Evolutionary conservation across 2,888 invertebrate species (phyloP), one percentile per base, ranked within the genome.

Genomic region (Euzophera pinguis): DNA sequence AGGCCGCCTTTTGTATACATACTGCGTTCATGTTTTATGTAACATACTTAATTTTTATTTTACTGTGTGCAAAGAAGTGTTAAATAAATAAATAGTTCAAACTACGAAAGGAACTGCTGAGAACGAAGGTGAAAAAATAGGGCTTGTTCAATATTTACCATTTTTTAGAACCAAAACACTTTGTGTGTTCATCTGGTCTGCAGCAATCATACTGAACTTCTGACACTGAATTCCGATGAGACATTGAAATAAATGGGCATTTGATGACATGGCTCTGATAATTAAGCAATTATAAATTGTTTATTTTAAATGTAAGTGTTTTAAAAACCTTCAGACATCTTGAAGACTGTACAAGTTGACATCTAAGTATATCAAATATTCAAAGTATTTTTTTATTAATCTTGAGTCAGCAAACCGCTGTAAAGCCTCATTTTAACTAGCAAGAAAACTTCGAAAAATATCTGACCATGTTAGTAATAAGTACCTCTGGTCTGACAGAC

Each of bases 121-220:
- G n/a, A n/a, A n/a, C n/a, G n/a, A n/a, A n/a, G n/a, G n/a, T n/a
- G n/a, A n/a, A n/a, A n/a, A n/a, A n/a, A n/a, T n/a, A n/a, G n/a
- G n/a, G n/a, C n/a, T n/a, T 48, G 10, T 29, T 12, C n/a, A 17
- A 12, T 14, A 41, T 85, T 83, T 91, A 97, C 97, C 96, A 78
- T 94, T 93, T 87, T 97, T 98, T 93, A 97, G 94, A 37, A 97
- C 94, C 71, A 98, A 92, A 61, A 98, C 95, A 64, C 95, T 96
- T 55, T 95, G 93, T 1, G 94, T 94, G 60, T 93, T 94, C 22
- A 95, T 95, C 86, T 95, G 95, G 81, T 99, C 98, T 0, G 97
- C 95, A 0, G 98, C 98, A 27, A 98, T 84, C 67, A 99, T 91
- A 0, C 95, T 94, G 78, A 97, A 99, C 80, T 97, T 95, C 56